Percentiles rank a stretch among this genome's conserved stretches.
Evolutionary conservation across 2,113 vertebrate species (phyloP).

Genomic region (Tapirus terrestris): DNA sequence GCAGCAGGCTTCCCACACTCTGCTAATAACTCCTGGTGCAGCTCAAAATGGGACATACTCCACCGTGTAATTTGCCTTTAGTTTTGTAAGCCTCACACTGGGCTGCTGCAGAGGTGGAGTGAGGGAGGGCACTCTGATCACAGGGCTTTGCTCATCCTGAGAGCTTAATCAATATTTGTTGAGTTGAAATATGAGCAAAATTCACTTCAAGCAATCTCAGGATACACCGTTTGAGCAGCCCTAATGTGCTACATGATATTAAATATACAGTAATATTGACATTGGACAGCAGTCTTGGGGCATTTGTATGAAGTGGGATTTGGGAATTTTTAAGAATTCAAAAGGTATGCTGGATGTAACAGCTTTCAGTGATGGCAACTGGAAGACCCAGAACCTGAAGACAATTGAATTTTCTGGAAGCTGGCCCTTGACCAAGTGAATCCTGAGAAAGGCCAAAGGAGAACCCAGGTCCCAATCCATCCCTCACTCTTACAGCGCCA

Average conservation of each 20-base stretch:
- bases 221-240: rapidly evolving
- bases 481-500: not conserved
- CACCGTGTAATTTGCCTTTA: not conserved
- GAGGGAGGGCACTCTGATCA: not conserved
- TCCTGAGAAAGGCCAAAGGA: not conserved
- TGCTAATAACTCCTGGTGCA: not conserved
- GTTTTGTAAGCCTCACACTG: not conserved
- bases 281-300: not conserved
- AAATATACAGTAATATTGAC: not conserved
- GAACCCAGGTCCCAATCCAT: not conserved
- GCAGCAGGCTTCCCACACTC: not conserved
- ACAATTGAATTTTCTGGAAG: not conserved
- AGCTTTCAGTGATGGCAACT: not conserved
- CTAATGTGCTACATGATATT: not conserved
- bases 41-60: not conserved
- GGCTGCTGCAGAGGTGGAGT: not conserved
- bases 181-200: constrained; percentile 36
- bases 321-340: not conserved
- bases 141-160: rapidly evolving
- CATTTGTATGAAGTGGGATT: not conserved
- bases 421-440: not conserved
- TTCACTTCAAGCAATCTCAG: not conserved
- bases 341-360: not conserved
- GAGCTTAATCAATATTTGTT: not conserved
- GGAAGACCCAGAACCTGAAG: not conserved